A percentile compares a stretch with the other conserved stretches of the same genome.
Evolutionary conservation across 2,888 invertebrate species (phyloP).

Genomic region (Salpingus planirostris): DNA sequence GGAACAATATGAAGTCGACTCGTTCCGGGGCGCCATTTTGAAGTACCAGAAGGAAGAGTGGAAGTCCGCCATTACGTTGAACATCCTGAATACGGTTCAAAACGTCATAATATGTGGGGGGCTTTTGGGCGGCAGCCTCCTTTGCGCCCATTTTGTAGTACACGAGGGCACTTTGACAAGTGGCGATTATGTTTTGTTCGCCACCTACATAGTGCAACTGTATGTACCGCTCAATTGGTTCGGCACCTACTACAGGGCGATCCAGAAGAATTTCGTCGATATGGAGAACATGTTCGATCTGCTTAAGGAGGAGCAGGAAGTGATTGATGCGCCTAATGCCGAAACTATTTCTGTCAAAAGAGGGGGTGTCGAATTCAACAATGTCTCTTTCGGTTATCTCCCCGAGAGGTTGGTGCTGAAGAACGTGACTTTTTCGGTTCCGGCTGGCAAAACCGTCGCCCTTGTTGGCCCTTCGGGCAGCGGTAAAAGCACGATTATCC

Average conservation of each 20-base stretch:
- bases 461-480: slow-evolving; percentile 83
- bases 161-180: slow-evolving; percentile 60
- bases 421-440: slow-evolving; percentile 69
- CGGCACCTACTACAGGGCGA: slow-evolving; percentile 94
- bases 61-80: slow-evolving; percentile 75
- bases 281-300: slow-evolving; percentile 99
- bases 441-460: slow-evolving; percentile 78
- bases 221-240: slow-evolving; percentile 97
- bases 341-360: slow-evolving; percentile 57
- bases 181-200: slow-evolving; percentile 94
- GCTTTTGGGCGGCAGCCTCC: slow-evolving; percentile 74
- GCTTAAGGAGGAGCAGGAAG: slow-evolving; percentile 77
- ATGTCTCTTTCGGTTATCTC: slow-evolving; percentile 83
- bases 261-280: slow-evolving; percentile 95
- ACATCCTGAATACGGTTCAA: slow-evolving; percentile 84
- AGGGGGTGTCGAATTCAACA: slow-evolving; percentile 77
- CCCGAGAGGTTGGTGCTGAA: slow-evolving; percentile 69
- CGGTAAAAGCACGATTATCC: slow-evolving; percentile 94
- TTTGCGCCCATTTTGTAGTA: slow-evolving; percentile 83
- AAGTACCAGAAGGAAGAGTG: slow-evolving; percentile 90
- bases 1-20: slow-evolving; percentile 81
- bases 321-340: slow-evolving; percentile 75
- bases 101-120: slow-evolving; percentile 84
- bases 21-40: slow-evolving; percentile 76
- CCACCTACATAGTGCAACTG: slow-evolving; percentile 87